Percentiles rank a stretch among this genome's conserved stretches.
Evolutionary conservation across 2,888 invertebrate species (phyloP).

Genomic region (Gari tellinella): DNA sequence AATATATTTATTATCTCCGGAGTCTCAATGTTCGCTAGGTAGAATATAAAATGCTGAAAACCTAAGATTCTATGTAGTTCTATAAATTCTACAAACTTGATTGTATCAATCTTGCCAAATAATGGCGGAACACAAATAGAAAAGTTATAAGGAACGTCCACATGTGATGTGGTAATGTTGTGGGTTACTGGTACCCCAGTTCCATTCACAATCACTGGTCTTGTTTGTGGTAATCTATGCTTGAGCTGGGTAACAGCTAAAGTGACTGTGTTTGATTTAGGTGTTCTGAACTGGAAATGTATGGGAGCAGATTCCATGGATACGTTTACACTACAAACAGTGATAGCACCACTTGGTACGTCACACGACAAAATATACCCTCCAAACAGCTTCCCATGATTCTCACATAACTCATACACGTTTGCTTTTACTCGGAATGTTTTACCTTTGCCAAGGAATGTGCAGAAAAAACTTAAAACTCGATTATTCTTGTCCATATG

Average conservation of each 20-base stretch:
- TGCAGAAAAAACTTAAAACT: slow-evolving; percentile 60
- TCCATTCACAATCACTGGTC: too few relatives aligned
- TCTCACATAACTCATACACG: slow-evolving; percentile 79
- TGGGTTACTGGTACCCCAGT: too few relatives aligned
- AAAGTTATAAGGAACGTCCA: slow-evolving; percentile 48
- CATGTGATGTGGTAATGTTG: neutral
- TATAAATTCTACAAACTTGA: slow-evolving; percentile 76
- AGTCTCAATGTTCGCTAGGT: slow-evolving; percentile 63
- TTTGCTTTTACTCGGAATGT: slow-evolving; percentile 26
- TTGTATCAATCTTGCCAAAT: slow-evolving; percentile 70
- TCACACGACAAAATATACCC: slow-evolving; percentile 76
- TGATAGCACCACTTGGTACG: slow-evolving; percentile 49
- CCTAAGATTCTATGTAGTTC: slow-evolving; percentile 78
- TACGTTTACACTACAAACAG: slow-evolving; percentile 49
- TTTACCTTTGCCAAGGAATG: slow-evolving; percentile 40
- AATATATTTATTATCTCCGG: slow-evolving; percentile 63
- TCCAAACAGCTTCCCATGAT: slow-evolving; percentile 76
- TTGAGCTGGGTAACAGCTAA: too few relatives aligned
- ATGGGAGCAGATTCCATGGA: too few relatives aligned
- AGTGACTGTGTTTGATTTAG: too few relatives aligned
- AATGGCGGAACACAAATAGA: slow-evolving; percentile 80
- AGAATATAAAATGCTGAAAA: slow-evolving; percentile 79
- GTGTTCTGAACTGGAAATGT: too few relatives aligned
- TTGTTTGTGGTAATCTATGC: too few relatives aligned
- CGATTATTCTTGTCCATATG: slow-evolving; percentile 49